Evolutionary conservation across 2,797 vertebrate genomes (phyloP).

Genomic region (Mionectes olivaceus): DNA sequence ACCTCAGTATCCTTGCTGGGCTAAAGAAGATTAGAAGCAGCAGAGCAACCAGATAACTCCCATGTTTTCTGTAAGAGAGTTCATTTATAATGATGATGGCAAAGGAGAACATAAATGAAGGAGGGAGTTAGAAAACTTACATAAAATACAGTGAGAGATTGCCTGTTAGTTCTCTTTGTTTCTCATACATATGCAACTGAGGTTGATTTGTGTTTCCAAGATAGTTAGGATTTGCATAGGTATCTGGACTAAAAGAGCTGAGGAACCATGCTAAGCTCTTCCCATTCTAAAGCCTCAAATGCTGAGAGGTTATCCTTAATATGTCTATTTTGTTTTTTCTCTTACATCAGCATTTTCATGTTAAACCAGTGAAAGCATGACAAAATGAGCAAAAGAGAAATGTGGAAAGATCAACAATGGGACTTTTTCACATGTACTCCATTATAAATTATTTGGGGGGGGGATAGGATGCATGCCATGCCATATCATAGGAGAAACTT

Average conservation of each 20-base stretch:
- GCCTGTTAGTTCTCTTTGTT: not conserved
- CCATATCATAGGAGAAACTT: not conserved
- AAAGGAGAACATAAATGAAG: not conserved
- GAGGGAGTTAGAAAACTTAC: not conserved
- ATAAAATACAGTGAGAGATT: not conserved
- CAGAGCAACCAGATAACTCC: not conserved
- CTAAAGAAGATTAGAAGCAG: not conserved
- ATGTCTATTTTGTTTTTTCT: not conserved
- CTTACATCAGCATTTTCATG: not conserved
- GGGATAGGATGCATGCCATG: not conserved
- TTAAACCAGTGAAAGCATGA: not conserved
- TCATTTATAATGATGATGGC: not conserved
- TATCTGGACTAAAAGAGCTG: not conserved
- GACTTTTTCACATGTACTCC: not conserved
- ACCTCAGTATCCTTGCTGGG: not conserved
- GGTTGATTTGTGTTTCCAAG: not conserved
- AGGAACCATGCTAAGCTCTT: not conserved
- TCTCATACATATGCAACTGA: not conserved
- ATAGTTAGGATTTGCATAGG: not conserved
- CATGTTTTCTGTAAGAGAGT: not conserved
- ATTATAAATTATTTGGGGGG: not conserved
- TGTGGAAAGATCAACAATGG: not conserved
- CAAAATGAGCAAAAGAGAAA: not conserved
- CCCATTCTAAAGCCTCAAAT: not conserved
- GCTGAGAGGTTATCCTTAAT: not conserved